Base-by-base conservation (phyloP, 1,140 invertebrate species). In the Oedothorax gibbosus region DNA sequence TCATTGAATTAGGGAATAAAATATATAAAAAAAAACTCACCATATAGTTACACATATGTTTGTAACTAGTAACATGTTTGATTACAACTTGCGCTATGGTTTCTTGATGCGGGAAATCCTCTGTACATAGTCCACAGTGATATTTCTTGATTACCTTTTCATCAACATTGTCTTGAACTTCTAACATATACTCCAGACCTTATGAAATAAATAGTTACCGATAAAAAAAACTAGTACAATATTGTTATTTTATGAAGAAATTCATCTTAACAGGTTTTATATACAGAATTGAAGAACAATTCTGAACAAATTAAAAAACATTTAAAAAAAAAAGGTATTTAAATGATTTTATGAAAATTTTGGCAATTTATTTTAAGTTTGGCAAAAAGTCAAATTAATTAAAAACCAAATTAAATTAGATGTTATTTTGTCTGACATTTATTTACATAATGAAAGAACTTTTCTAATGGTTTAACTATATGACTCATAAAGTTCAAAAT, bases 181-280 rank as follows among this genome's bases (percentile, higher is more conserved):
- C 77, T 11, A 79, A 20, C 18, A 79, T 35, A 68, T 79, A 79
- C 20, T 65, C 62, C 12, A 79, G 68, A 66, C 77, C 77, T 79
- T 1, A 53, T 14, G 49, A 49, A 20, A 56, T 62, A 71, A 14
- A 62, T 18, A 18, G 11, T 18, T 18, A 66, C n/a, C 12, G 3
- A 18, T 18, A 4, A 20, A 66, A 66, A 66, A 66, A 12, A 21
- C 10, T 18, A 2, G n/a, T 18, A 11, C 7, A 62, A 62, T 18
- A 62, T 62, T n/a, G n/a, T n/a, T 15, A 62, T 18, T 15, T 62
- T 62, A 15, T 18, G 12, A 62, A 62, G 57, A 62, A 62, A 62
- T 15, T 15, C 6, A 62, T 2, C 6, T 15, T 62, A 62, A 35
- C 35, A 35, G 35, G 35, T 35, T 35, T 35, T 35, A 35, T 35